phyloP scores from a whole-genome alignment of 2,888 invertebrate species.

The Arge pagana region DNA sequence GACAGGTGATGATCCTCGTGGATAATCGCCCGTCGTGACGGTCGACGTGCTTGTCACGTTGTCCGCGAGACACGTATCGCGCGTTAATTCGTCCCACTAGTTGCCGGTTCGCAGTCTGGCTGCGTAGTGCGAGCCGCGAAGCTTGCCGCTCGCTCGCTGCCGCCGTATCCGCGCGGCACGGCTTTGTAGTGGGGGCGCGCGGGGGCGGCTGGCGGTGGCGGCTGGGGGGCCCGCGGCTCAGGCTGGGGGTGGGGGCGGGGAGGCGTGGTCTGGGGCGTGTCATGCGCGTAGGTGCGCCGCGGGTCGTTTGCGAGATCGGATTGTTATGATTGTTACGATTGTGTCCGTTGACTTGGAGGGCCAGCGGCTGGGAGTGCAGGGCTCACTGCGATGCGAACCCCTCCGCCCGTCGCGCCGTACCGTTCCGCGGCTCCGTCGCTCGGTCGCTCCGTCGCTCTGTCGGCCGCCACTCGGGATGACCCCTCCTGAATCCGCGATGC shows the following conservation, averaged over 20 bases:
- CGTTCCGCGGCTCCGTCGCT: not conserved
- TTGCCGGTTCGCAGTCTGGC: conserved; percentile 57
- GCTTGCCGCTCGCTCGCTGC: conserved; percentile 32
- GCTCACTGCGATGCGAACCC: conserved; percentile 19
- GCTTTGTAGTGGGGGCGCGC: conserved; percentile 9
- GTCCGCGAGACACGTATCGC: conserved; percentile 14
- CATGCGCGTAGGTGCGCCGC: conserved; percentile 57
- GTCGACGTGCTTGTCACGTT: conserved; percentile 13
- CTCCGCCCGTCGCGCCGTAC: conserved; percentile 7
- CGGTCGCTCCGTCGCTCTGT: not conserved
- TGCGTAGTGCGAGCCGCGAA: conserved; percentile 53
- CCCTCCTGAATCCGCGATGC: conserved; percentile 27
- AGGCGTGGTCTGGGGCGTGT: conserved; percentile 44
- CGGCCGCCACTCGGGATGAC: too few relatives aligned
- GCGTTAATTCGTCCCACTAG: conserved; percentile 20
- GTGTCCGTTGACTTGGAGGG: conserved; percentile 43
- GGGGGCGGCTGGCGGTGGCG: conserved; percentile 12
- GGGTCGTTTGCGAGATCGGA: conserved; percentile 53
- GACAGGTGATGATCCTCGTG: too few relatives aligned
- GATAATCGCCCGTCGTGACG: too few relatives aligned
- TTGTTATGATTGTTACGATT: conserved; percentile 57
- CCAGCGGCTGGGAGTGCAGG: conserved; percentile 28
- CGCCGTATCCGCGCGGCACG: conserved; percentile 27
- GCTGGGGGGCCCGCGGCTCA: conserved; percentile 43
- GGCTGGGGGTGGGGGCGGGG: conserved; percentile 24